A percentile compares a stretch with the other conserved stretches of the same genome.
These are phyloP conservation scores for Ooceraea biroi DNA, from an alignment of 1,140 invertebrate species.

Conservation along the genomic window DNA sequence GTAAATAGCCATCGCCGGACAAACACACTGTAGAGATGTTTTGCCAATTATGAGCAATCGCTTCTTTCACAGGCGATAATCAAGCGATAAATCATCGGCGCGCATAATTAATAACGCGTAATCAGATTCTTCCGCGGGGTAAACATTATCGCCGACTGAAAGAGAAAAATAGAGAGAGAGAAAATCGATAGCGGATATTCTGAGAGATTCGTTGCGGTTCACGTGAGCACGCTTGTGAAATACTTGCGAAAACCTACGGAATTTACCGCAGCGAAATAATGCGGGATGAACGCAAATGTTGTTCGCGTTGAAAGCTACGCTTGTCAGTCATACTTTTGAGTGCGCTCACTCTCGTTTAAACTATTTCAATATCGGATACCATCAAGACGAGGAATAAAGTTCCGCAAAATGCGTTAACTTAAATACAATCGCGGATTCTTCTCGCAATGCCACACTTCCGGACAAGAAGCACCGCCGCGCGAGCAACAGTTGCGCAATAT, in stretches of 20 bases:
- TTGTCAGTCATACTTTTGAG: not conserved
- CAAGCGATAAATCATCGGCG: slow-evolving; percentile 8
- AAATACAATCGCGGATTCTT: too few species aligned
- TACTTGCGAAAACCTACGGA: not conserved
- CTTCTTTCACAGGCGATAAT: slow-evolving; percentile 22
- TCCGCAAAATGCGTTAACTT: too few species aligned
- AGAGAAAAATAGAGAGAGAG: too few species aligned
- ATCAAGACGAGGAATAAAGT: too few species aligned
- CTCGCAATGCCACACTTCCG: too few species aligned
- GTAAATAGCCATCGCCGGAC: not conserved
- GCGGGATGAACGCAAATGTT: not conserved
- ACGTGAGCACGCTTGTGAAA: not conserved
- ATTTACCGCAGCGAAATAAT: not conserved
- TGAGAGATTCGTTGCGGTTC: not conserved
- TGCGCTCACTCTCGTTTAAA: not conserved
- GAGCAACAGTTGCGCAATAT: too few species aligned
- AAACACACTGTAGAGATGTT: slow-evolving; percentile 8
- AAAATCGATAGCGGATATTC: not conserved
- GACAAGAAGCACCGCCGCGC: too few species aligned
- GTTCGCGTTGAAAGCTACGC: not conserved
- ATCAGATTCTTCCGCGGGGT: slow-evolving; percentile 10
- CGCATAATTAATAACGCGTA: slow-evolving; percentile 39
- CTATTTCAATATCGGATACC: too few species aligned
- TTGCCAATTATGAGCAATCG: slow-evolving; percentile 13
- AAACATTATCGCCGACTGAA: slow-evolving; percentile 8